Evolutionary conservation across 1,140 invertebrate genomes (phyloP).

Genomic region (Akabosia matsudoensis): DNA sequence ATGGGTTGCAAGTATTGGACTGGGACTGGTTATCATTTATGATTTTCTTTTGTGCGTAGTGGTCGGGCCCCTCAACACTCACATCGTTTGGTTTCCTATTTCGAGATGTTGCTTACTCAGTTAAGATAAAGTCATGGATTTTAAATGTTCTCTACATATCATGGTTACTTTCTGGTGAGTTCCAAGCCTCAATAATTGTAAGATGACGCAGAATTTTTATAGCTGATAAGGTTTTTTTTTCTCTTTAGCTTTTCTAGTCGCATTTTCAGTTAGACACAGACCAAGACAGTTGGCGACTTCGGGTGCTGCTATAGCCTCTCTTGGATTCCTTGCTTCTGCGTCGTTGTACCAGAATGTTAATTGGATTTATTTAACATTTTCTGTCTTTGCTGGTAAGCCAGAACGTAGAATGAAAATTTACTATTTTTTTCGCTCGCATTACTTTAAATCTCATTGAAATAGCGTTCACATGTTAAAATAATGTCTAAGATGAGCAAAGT

Average conservation of each 20-base stretch:
- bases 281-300: slow-evolving; percentile 32
- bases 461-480: too few relatives aligned
- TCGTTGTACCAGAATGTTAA: slow-evolving; percentile 3
- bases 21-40: not conserved
- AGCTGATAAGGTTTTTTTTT: too few relatives aligned
- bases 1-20: not conserved
- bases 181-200: not conserved
- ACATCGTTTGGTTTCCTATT: slow-evolving; percentile 28
- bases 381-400: slow-evolving; percentile 34
- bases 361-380: slow-evolving; percentile 36
- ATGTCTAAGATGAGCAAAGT: too few relatives aligned
- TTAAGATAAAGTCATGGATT: slow-evolving; percentile 13
- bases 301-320: slow-evolving; percentile 21
- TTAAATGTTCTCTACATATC: slow-evolving; percentile 22
- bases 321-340: slow-evolving; percentile 27
- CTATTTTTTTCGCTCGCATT: not conserved
- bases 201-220: too few relatives aligned
- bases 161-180: slow-evolving; percentile 33
- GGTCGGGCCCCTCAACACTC: slow-evolving; percentile 28
- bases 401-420: too few relatives aligned
- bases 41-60: slow-evolving; percentile 17
- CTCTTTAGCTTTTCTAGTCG: not conserved
- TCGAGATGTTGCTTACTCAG: not conserved
- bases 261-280: not conserved
- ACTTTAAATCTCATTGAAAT: not conserved